phyloP scores from a whole-genome alignment of 2,888 invertebrate species.

The Callimorpha dominula region DNA sequence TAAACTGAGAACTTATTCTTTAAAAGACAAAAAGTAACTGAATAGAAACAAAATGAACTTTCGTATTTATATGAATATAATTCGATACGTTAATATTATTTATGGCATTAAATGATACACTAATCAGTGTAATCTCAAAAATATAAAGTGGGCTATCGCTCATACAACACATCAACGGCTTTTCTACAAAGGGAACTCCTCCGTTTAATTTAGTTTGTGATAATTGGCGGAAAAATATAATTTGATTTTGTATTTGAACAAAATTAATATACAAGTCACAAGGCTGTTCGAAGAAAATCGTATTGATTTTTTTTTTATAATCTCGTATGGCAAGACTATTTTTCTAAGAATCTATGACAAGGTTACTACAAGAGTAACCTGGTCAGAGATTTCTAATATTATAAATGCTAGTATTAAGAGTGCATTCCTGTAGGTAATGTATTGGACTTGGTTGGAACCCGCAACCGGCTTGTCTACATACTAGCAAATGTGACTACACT shows the following conservation, averaged over 20 bases:
- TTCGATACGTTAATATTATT: too few relatives aligned
- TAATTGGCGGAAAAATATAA: constrained; percentile 7
- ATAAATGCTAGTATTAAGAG: not conserved
- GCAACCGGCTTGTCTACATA: not conserved
- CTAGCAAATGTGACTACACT: too few relatives aligned
- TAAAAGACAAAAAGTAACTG: too few relatives aligned
- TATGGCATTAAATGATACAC: too few relatives aligned
- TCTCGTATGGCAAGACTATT: not conserved
- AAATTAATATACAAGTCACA: constrained; percentile 7
- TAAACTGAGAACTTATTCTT: too few relatives aligned
- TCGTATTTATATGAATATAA: too few relatives aligned
- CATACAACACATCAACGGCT: not conserved
- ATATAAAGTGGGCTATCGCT: not conserved
- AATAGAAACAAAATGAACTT: too few relatives aligned
- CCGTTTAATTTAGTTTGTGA: constrained; percentile 1
- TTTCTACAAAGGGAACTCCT: constrained; percentile 1
- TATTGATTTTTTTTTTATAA: constrained; percentile 6
- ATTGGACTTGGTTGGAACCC: not conserved
- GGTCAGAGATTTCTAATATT: not conserved
- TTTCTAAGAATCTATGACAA: not conserved
- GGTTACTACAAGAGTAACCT: not conserved
- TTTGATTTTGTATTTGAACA: constrained; percentile 9
- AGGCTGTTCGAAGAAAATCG: not conserved
- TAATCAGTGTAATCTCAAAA: not conserved
- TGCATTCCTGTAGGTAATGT: not conserved